Conservation (phyloP, 2,113 vertebrate genomes). For the Perccottus glenii region DNA sequence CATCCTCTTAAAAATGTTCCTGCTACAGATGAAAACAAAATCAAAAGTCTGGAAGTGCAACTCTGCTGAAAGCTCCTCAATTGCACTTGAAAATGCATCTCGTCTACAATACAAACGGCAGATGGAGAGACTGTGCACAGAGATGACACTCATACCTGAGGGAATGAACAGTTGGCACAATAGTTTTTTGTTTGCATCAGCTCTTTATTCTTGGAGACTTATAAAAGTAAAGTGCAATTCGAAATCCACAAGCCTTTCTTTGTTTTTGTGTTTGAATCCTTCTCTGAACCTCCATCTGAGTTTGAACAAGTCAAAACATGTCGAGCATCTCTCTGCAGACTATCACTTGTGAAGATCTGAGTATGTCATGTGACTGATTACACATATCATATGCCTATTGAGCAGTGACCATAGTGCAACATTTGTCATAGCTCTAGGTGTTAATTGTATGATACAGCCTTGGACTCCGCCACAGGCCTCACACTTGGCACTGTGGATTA, state of each 20-base stretch:
- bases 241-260: background rate
- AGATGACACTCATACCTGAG: background rate
- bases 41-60: background rate
- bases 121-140: background rate
- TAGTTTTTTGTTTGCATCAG: background rate
- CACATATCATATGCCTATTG: background rate
- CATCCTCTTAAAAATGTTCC: constrained; percentile 1
- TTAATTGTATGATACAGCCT: constrained; percentile 18
- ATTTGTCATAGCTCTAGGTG: constrained; percentile 7
- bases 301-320: constrained; percentile 2
- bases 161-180: background rate
- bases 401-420: background rate
- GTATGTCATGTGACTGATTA: constrained; percentile 5
- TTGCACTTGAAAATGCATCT: constrained; percentile 1
- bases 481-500: constrained; percentile 10
- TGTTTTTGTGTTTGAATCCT: no score
- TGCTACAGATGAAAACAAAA: background rate
- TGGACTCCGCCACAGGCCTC: constrained; percentile 11
- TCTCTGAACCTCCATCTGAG: background rate
- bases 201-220: background rate
- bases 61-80: constrained; percentile 3
- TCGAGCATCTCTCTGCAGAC: background rate
- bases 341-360: background rate
- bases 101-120: background rate
- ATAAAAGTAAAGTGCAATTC: background rate